Evolutionary conservation across 2,888 invertebrate genomes (phyloP).

Genomic region (Metallyticus violacea): DNA sequence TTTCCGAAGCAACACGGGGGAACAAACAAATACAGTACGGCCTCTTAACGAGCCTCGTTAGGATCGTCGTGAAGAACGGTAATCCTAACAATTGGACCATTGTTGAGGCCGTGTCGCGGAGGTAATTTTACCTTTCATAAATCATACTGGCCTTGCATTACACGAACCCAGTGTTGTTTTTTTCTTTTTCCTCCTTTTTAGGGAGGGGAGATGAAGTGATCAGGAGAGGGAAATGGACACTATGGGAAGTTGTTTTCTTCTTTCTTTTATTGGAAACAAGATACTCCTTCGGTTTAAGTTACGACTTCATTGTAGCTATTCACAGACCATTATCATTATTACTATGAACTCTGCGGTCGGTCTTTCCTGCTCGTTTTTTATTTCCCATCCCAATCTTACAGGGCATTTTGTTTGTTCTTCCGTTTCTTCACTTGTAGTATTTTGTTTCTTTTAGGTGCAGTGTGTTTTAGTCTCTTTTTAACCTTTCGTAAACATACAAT

Average conservation of each 20-base stretch:
- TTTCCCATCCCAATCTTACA: not conserved
- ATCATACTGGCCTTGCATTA: not conserved
- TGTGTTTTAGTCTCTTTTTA: not conserved
- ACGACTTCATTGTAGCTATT: not conserved
- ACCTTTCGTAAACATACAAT: not conserved
- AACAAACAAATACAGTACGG: not conserved
- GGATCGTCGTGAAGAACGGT: not conserved
- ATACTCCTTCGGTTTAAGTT: not conserved
- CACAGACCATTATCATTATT: not conserved
- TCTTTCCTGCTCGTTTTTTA: not conserved
- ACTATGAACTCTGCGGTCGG: not conserved
- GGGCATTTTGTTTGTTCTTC: not conserved
- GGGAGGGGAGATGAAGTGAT: not conserved
- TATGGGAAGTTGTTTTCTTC: too few relatives aligned
- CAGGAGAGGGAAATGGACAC: not conserved
- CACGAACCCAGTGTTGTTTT: too few relatives aligned
- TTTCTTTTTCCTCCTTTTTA: too few relatives aligned
- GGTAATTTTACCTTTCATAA: not conserved
- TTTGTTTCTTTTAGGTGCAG: not conserved
- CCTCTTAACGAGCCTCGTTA: not conserved
- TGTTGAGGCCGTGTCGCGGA: not conserved
- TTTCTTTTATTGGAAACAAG: not conserved
- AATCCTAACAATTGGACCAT: not conserved
- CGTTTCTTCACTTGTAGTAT: not conserved
- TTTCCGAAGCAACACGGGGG: too few relatives aligned